Evolutionary conservation across 2,113 vertebrate species (phyloP), one percentile per base, ranked within the genome.

Genomic region (western clawed frog (Xenopus tropicalis)): DNA sequence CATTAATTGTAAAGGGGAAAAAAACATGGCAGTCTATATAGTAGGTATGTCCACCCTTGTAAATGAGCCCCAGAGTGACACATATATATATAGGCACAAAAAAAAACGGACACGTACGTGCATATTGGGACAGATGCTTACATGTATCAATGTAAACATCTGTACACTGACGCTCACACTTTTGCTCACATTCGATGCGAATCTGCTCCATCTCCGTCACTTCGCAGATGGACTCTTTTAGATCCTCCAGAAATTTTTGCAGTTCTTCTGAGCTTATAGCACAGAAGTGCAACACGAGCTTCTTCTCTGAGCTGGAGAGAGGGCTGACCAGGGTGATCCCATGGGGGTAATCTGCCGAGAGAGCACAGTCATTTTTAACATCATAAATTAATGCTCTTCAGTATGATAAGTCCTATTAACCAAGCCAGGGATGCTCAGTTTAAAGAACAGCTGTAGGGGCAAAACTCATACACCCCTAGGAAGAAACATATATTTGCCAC

Each of bases 161-260:
- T 54, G 51, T 42, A 48, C 21, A n/a, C 59, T 1, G 42, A 16
- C 68, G 22, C 95, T 97, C 93, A 48, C 16, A 14, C 59, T 1
- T 42, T 14, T 69, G 23, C 96, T 97, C 93, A 99, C 97, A 98
- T 83, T 99, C 96, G 81, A 98, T 98, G 78, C 97, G 93, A 80
- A 98, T 97, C 86, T 99, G 96, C 79, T 99, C 97, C 93, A 99
- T 97, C 86, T 99, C 97, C 0, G 94, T 94, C 85, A 99, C 97
- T 88, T 99, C 97, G 4, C 95, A 89, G 74, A 98, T 98, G 20
- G 96, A 97, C 76, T 99, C 97, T 80, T 97, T 92, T 83, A 99
- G 91, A 80, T 99, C 97, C 84, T 99, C 97, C 37, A 96, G 93
- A 76, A 99, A 98, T 85, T 97, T 99, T 79, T 97, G 93, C 85